These are phyloP conservation scores for Sesamia nonagrioides DNA, from an alignment of 1,140 invertebrate species.

Conservation along the genomic window DNA sequence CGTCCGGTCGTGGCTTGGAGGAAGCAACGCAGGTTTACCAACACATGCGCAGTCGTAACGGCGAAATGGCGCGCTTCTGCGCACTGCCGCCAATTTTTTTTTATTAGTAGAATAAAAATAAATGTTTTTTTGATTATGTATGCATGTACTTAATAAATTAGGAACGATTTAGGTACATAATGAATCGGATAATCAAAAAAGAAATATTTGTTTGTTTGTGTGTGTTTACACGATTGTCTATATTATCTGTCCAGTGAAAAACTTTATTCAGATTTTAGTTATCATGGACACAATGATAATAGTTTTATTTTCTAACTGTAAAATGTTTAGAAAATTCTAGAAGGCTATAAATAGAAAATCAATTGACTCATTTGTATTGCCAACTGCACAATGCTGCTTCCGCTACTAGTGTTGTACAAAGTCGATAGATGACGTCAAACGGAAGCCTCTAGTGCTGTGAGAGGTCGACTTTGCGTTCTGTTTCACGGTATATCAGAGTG, in stretches of 20 bases:
- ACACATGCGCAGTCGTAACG: constrained; percentile 72
- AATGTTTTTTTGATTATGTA: neutral
- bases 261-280: neutral
- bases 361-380: constrained; percentile 40
- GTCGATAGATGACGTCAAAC: constrained; percentile 42
- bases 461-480: constrained; percentile 41
- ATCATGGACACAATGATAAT: neutral
- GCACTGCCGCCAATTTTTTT: constrained; percentile 50
- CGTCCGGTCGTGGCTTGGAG: constrained; percentile 80
- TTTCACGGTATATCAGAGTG: constrained; percentile 28
- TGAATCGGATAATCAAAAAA: neutral
- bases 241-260: neutral
- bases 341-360: constrained; percentile 48
- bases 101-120: neutral
- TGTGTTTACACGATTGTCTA: neutral
- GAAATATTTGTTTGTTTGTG: neutral
- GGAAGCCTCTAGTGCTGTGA: constrained; percentile 63
- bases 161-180: neutral
- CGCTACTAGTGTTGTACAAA: constrained; percentile 48
- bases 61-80: constrained; percentile 78
- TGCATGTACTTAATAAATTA: neutral
- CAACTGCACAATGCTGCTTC: constrained; percentile 42
- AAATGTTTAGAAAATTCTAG: constrained; percentile 30
- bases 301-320: neutral
- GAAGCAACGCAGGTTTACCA: constrained; percentile 80